Conservation (phyloP, 2,797 vertebrate genomes). For the Propithecus perrieri region DNA sequence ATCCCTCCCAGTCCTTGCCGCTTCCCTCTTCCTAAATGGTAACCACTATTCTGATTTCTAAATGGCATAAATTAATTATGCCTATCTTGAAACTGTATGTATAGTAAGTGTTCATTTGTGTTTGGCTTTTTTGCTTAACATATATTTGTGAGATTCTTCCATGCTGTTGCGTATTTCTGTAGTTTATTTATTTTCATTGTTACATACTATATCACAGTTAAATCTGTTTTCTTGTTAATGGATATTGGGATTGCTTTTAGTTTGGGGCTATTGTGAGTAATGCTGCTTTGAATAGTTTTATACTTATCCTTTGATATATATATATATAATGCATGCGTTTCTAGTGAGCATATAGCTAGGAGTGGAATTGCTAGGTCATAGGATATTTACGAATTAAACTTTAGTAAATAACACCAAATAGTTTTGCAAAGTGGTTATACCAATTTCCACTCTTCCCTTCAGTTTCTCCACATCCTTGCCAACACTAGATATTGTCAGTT, state of each 20-base stretch:
- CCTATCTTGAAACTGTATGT: background rate
- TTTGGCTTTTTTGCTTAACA: background rate
- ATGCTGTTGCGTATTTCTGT: background rate
- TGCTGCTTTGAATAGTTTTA: background rate
- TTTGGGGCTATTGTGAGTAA: background rate
- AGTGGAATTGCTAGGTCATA: background rate
- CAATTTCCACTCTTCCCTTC: background rate
- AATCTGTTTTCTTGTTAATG: background rate
- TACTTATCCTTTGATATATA: background rate
- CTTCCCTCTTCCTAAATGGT: background rate
- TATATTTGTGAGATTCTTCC: background rate
- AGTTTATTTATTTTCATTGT: slow-evolving; percentile 9
- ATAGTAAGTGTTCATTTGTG: background rate
- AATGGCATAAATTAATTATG: background rate
- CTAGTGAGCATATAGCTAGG: background rate
- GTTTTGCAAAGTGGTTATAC: background rate
- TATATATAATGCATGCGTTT: background rate
- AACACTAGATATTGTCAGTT: background rate
- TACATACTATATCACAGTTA: background rate
- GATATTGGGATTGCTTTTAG: background rate
- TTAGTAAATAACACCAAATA: background rate
- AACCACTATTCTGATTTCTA: background rate
- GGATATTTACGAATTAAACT: background rate
- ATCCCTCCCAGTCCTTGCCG: background rate
- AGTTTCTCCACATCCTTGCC: background rate